These are phyloP conservation scores for Trichogramma dendrolimi DNA, from an alignment of 2,888 invertebrate genomes.

Conservation along the genomic window DNA sequence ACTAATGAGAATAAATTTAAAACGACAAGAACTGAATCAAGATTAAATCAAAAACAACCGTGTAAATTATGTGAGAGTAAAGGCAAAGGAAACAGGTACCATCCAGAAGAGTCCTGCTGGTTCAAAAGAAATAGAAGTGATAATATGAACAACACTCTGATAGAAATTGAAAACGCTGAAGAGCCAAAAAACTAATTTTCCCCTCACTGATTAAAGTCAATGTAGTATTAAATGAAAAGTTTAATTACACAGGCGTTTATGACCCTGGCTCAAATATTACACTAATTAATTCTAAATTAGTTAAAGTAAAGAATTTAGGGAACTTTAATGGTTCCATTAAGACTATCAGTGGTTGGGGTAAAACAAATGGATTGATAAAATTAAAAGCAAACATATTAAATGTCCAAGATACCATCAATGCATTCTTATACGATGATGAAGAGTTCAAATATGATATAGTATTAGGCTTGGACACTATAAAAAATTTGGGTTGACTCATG, in stretches of 20 bases:
- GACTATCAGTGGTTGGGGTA: conserved; percentile 14
- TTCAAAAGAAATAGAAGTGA: conserved; percentile 26
- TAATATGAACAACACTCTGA: conserved; percentile 27
- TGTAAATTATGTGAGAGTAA: conserved; percentile 25
- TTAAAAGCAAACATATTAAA: conserved; percentile 19
- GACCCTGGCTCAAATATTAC: conserved; percentile 33
- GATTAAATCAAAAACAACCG: conserved; percentile 12
- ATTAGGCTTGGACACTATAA: no score
- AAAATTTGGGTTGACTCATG: no score
- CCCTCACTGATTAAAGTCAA: conserved; percentile 33
- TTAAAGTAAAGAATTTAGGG: conserved; percentile 16
- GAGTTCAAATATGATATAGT: no score
- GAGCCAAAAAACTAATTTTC: conserved; percentile 31
- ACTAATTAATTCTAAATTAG: conserved; percentile 31
- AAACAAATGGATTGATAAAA: conserved; percentile 11
- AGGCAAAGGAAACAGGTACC: conserved; percentile 25
- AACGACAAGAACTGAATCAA: conserved; percentile 36
- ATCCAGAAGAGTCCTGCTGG: conserved; percentile 32
- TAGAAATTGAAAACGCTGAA: conserved; percentile 26
- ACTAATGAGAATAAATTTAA: conserved; percentile 34
- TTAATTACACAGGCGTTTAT: conserved; percentile 27
- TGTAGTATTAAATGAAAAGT: conserved; percentile 24
- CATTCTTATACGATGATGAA: no score
- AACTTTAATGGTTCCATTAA: conserved; percentile 8
- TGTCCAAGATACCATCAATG: conserved; percentile 4